These are phyloP conservation scores for Caenorhabditis briggsae DNA, from an alignment of 1,140 invertebrate species.

Conservation along the genomic window DNA sequence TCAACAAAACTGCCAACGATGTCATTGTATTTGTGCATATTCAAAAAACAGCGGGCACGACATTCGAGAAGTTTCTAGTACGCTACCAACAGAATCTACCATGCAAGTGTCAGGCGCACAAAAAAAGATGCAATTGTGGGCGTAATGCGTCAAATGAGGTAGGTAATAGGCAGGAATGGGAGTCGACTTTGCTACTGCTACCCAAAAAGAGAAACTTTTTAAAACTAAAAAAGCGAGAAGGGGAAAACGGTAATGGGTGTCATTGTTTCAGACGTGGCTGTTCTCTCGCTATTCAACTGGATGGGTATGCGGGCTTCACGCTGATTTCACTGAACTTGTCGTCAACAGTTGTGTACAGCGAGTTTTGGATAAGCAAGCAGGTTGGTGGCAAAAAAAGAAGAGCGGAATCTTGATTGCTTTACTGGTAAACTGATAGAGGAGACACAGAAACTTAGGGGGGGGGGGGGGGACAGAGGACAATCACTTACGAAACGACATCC, in stretches of 20 bases:
- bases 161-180: not conserved
- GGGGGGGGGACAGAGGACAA: not conserved
- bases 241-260: constrained; percentile 75
- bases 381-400: constrained; percentile 32
- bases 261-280: constrained; percentile 84
- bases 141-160: constrained; percentile 67
- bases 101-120: constrained; percentile 70
- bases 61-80: constrained; percentile 84
- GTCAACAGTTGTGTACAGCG: constrained; percentile 82
- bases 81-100: constrained; percentile 70
- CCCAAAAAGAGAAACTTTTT: no score
- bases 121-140: constrained; percentile 85
- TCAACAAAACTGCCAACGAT: constrained; percentile 86
- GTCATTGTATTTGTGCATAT: constrained; percentile 98
- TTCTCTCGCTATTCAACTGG: constrained; percentile 98
- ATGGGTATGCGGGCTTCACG: constrained; percentile 98
- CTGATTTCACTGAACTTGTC: constrained; percentile 96
- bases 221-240: no score
- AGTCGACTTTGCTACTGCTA: not conserved
- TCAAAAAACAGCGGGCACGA: constrained; percentile 92
- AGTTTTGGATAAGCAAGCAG: constrained; percentile 79
- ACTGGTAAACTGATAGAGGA: not conserved
- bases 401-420: not conserved
- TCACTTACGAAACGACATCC: constrained; percentile 47
- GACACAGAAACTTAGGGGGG: not conserved